These are phyloP conservation scores for Atrina japonica DNA, from an alignment of 2,888 invertebrate species.

Conservation along the genomic window DNA sequence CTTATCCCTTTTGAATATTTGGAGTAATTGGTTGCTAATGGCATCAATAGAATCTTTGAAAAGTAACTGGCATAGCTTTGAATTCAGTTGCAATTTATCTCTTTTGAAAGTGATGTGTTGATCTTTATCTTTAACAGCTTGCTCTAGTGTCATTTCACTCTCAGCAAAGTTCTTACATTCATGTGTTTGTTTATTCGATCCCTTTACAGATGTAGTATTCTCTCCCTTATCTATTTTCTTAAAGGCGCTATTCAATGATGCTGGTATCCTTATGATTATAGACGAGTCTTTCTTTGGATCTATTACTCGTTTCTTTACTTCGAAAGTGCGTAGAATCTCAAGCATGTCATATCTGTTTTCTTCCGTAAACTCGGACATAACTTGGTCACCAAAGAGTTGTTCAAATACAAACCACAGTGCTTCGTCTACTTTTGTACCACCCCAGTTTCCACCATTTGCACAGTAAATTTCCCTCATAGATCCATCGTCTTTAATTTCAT, in stretches of 20 bases:
- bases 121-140: too few relatives aligned
- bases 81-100: conserved; percentile 15
- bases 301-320: conserved; percentile 39
- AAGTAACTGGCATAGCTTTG: conserved; percentile 30
- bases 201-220: too few relatives aligned
- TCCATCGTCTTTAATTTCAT: conserved; percentile 4
- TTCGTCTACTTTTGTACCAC: conserved; percentile 26
- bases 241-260: too few relatives aligned
- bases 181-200: too few relatives aligned
- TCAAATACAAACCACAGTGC: background rate
- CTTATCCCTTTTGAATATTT: conserved; percentile 30
- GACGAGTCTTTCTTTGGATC: conserved; percentile 38
- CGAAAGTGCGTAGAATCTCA: conserved; percentile 42
- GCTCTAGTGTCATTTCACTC: too few relatives aligned
- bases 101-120: too few relatives aligned
- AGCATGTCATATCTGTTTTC: conserved; percentile 36
- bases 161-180: too few relatives aligned
- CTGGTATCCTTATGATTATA: too few relatives aligned
- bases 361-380: conserved; percentile 17
- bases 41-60: conserved; percentile 37
- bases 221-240: too few relatives aligned
- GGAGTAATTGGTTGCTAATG: conserved; percentile 34
- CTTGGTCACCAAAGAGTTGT: background rate
- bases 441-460: conserved; percentile 30
- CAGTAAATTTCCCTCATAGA: conserved; percentile 12